A percentile compares a stretch with the other conserved stretches of the same genome.
These are phyloP conservation scores for Podocnemis expansa DNA, from an alignment of 2,113 vertebrate species.

Conservation along the genomic window DNA sequence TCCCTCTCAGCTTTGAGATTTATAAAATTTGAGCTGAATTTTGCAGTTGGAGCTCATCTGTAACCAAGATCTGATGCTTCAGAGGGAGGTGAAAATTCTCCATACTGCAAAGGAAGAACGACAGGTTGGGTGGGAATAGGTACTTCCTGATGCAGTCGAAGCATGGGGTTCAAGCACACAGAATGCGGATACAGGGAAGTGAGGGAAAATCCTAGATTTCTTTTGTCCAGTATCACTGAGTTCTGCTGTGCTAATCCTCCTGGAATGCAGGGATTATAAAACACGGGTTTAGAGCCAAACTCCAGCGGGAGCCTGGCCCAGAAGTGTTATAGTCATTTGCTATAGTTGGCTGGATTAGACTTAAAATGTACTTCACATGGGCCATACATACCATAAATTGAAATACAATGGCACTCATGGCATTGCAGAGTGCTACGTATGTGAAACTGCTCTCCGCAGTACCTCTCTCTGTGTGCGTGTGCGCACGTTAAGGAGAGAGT, in stretches of 20 bases:
- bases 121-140: background rate
- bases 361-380: no score
- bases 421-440: no score
- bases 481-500: no score
- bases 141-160: background rate
- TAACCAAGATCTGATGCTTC: rapidly evolving
- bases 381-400: no score
- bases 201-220: background rate
- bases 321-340: no score
- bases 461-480: no score
- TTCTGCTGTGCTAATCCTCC: no score
- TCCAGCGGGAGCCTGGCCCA: background rate
- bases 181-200: background rate
- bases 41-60: background rate
- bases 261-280: background rate
- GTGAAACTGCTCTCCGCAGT: no score
- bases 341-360: no score
- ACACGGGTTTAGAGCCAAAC: background rate
- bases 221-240: background rate
- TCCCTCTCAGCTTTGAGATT: background rate
- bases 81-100: background rate
- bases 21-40: background rate
- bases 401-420: no score
- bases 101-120: background rate
- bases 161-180: background rate